Percentiles rank a stretch among this genome's conserved stretches.
These are phyloP conservation scores for Phymanthus crucifer DNA, from an alignment of 92 coral and sea anemone genomes.

Conservation along the genomic window DNA sequence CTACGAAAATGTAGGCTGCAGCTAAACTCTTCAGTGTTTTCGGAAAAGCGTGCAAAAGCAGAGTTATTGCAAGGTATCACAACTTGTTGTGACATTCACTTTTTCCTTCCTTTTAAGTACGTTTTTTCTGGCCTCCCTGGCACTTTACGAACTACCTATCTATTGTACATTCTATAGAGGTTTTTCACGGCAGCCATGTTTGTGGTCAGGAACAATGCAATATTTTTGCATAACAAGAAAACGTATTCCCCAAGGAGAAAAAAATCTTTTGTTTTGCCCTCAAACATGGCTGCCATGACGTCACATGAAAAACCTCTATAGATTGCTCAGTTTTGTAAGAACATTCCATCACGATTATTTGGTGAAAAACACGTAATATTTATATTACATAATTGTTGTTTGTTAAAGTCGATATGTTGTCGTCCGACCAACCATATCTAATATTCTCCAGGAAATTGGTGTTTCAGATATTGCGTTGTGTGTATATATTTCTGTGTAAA, in stretches of 20 bases:
- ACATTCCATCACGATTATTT: neutral
- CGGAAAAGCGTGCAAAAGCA: neutral
- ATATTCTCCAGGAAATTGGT: too few species aligned
- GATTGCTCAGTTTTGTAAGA: slow-evolving; percentile 5
- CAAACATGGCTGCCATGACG: too few species aligned
- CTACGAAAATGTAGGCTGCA: neutral
- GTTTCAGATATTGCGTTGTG: too few species aligned
- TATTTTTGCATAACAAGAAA: too few species aligned
- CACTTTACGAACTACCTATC: slow-evolving; percentile 5
- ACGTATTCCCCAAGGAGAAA: too few species aligned
- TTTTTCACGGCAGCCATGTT: too few species aligned
- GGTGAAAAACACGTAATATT: neutral
- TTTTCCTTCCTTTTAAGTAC: neutral
- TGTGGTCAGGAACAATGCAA: too few species aligned
- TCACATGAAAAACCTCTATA: too few species aligned
- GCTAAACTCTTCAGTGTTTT: neutral
- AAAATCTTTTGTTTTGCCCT: too few species aligned
- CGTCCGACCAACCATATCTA: neutral
- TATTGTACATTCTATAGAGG: slow-evolving; percentile 2
- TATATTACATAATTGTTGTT: too few species aligned
- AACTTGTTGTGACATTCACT: neutral
- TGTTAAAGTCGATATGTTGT: neutral
- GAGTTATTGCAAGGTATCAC: neutral
- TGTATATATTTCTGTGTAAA: too few species aligned
- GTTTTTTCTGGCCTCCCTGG: too few species aligned